Evolutionary conservation across 1,140 invertebrate species (phyloP), one percentile per base, ranked within the genome.

Genomic region (Sinella curviseta): DNA sequence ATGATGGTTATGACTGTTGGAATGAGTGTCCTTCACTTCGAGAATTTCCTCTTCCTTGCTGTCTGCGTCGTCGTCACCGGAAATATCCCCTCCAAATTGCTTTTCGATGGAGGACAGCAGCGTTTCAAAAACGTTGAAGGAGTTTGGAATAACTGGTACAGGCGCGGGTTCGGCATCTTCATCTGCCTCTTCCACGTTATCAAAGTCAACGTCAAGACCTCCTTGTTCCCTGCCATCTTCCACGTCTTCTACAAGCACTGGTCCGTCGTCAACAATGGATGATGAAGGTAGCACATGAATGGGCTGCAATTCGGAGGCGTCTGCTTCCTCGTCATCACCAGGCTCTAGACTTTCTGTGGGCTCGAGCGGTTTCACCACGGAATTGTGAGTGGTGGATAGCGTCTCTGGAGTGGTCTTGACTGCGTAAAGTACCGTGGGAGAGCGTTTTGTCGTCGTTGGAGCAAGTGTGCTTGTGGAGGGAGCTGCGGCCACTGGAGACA

Each of bases 331-430:
- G 31, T 35, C 36, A 54, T 24, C 33, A 12, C 16, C 30, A 67
- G 31, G 36, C 17, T 75, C 57, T 48, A 74, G 74, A 74, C 75
- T 77, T 26, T 79, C 65, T 20, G 77, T 78, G 33, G 79, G 82
- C 24, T 76, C 60, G 24, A 79, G n/a, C 54, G 79, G 79, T 67
- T 82, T 82, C 2, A 78, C 55, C 2, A 78, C 81, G 16, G 82
- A 80, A 65, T 82, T 79, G 14, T 76, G 77, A 26, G 78, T 83
- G 1, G 78, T 78, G 14, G 79, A 67, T 8, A 73, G 26, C 12
- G 78, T 82, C 20, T 67, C 31, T 24, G 78, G 76, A n/a, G 76
- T 77, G 20, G 80, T 78, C 65, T 80, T 80, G 14, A 80, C 78
- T 31, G 81, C 78, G 17, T 78, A 78, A 16, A 82, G 54, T 31